These are phyloP conservation scores for Dendropsophus ebraccatus DNA, from an alignment of 2,113 vertebrate genomes.

Conservation along the genomic window DNA sequence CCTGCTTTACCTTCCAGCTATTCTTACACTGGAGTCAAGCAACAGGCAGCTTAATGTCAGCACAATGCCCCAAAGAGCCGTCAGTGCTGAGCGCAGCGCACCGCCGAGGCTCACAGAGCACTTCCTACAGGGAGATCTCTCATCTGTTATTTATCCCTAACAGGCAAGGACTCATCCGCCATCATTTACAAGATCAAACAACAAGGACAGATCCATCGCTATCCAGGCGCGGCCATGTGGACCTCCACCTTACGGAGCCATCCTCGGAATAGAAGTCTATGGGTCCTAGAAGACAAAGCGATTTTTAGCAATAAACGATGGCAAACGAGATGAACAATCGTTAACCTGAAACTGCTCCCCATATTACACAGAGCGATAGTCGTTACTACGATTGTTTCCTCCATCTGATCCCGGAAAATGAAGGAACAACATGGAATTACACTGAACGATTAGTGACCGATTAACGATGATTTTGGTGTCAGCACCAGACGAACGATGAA, in stretches of 20 bases:
- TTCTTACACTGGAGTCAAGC: slow-evolving; percentile 12
- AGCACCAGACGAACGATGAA: no score
- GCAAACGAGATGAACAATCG: no score
- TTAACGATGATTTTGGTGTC: no score
- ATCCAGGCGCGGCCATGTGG: not conserved
- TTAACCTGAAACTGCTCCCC: no score
- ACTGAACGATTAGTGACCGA: no score
- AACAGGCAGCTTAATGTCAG: slow-evolving; percentile 13
- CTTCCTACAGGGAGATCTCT: slow-evolving; percentile 41
- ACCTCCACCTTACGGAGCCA: not conserved
- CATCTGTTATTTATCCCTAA: slow-evolving; percentile 33
- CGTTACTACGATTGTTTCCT: no score
- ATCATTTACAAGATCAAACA: slow-evolving; percentile 26
- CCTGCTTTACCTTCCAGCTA: slow-evolving; percentile 27
- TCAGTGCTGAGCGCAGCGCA: slow-evolving; percentile 4
- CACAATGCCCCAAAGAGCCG: slow-evolving; percentile 35
- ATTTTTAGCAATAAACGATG: no score
- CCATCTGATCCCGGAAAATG: no score
- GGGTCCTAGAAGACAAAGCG: no score
- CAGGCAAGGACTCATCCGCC: not conserved
- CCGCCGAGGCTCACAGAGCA: slow-evolving; percentile 6
- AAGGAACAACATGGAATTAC: no score
- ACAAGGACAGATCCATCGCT: not conserved
- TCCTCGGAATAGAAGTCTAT: no score
- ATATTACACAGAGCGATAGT: no score